Evolutionary conservation across 2,888 invertebrate genomes (phyloP), one percentile per base, ranked within the genome.

Genomic region (Acleris sparsana): DNA sequence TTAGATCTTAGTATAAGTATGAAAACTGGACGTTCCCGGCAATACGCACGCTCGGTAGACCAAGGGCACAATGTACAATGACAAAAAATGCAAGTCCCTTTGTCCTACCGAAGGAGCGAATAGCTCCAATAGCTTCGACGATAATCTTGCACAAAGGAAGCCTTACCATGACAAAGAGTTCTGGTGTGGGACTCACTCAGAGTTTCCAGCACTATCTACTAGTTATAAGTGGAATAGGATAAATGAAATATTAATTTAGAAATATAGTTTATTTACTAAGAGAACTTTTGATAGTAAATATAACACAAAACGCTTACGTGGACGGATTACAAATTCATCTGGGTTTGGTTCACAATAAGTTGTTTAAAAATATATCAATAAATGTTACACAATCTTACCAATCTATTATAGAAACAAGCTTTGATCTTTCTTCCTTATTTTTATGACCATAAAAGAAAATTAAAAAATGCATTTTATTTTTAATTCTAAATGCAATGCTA

Each of bases 311-410:
- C 60, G 75, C 80, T 77, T 68, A 60, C 63, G 67, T 51, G 78
- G 80, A 80, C 80, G 80, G 80, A 80, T 64, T 60, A 56, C 33
- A 66, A 55, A 16, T 55, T 55, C 43, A 55, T 16, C 16, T 11
- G 20, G 18, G 49, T 49, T 11, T 48, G 48, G 48, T 48, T 49
- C 20, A 18, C 49, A 11, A 49, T 49, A 49, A 49, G 17, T 11
- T 11, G 49, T 18, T 49, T 11, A 18, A 49, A 18, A 49, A 18
- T 18, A 49, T 49, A 20, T 20, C 6, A 17, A 46, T 46, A 46
- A 46, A 46, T 17, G 46, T 46, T n/a, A n/a, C 16, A 46, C 17
- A 17, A 46, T 46, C 46, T 46, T 46, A 46, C 17, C 46, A n/a
- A 17, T 46, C n/a, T 46, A 46, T 46, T 46, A 46, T 17, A 17